Conservation (phyloP, 2,797 vertebrate genomes). For the Neoniphon sammara region DNA sequence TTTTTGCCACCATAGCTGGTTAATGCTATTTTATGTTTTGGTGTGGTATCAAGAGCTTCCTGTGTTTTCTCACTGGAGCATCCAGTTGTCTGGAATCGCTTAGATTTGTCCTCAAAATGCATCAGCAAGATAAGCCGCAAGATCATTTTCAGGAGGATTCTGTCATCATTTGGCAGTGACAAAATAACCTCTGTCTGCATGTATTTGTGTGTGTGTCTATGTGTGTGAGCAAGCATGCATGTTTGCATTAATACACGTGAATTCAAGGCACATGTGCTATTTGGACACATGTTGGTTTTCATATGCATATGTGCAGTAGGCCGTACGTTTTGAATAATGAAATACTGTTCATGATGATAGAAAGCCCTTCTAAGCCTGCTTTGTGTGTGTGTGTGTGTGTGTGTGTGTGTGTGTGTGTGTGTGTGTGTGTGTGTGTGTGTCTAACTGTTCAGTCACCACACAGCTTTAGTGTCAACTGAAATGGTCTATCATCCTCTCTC, state of each 20-base stretch:
- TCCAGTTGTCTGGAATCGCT: slow-evolving; percentile 68
- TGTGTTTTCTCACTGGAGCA: slow-evolving; percentile 51
- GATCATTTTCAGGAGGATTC: slow-evolving; percentile 51
- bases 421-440: slow-evolving; percentile 32
- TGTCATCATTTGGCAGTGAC: slow-evolving; percentile 59
- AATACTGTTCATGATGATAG: no score
- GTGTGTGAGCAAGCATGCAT: background rate
- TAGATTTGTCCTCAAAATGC: slow-evolving; percentile 62
- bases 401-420: background rate
- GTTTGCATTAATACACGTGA: background rate
- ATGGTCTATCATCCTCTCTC: no score
- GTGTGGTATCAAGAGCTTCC: slow-evolving; percentile 47
- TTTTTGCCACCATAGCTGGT: slow-evolving; percentile 46
- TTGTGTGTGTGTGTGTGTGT: slow-evolving; percentile 12
- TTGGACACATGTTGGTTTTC: background rate
- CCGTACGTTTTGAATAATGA: no score
- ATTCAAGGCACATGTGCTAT: background rate
- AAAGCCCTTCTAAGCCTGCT: slow-evolving; percentile 12
- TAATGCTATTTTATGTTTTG: slow-evolving; percentile 59
- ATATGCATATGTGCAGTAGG: background rate
- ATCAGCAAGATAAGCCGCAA: slow-evolving; percentile 54
- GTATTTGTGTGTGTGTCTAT: slow-evolving; percentile 16
- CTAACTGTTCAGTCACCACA: no score
- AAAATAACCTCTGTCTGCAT: slow-evolving; percentile 13
- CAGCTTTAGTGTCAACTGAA: no score